A percentile compares a stretch with the other conserved stretches of the same genome.
Evolutionary conservation across 64 coral and sea anemone genomes (phyloP).

Genomic region (Montipora capricornis): DNA sequence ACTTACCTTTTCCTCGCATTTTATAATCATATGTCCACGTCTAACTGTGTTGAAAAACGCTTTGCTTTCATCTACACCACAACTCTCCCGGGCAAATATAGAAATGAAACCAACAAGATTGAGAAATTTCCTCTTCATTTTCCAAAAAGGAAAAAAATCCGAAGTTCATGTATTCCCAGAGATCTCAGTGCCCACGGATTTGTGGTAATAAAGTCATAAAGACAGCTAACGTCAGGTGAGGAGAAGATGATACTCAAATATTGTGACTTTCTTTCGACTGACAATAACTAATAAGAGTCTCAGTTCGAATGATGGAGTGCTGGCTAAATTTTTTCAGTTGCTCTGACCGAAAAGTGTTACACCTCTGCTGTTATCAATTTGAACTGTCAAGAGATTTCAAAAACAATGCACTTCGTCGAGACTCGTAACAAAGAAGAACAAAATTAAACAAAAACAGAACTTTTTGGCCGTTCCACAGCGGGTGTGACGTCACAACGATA

Average conservation of each 20-base stretch:
- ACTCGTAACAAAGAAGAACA: neutral
- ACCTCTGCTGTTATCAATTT: slow-evolving; percentile 33
- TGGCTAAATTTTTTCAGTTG: too few relatives aligned
- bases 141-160: neutral
- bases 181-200: neutral
- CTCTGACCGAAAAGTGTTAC: neutral
- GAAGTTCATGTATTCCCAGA: neutral
- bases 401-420: neutral
- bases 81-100: neutral
- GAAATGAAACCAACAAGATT: neutral
- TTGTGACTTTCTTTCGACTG: too few relatives aligned
- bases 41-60: neutral
- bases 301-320: neutral
- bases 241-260: too few relatives aligned
- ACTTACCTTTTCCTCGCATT: slow-evolving; percentile 41
- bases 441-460: neutral
- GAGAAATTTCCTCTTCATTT: neutral
- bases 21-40: slow-evolving; percentile 1
- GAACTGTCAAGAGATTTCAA: neutral
- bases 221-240: neutral
- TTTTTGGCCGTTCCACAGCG: slow-evolving; percentile 14
- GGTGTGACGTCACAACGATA: neutral
- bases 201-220: neutral
- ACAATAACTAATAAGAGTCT: neutral
- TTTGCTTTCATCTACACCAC: neutral